Conservation (phyloP, 2,113 vertebrate genomes). For the Paradisaea rubra region DNA sequence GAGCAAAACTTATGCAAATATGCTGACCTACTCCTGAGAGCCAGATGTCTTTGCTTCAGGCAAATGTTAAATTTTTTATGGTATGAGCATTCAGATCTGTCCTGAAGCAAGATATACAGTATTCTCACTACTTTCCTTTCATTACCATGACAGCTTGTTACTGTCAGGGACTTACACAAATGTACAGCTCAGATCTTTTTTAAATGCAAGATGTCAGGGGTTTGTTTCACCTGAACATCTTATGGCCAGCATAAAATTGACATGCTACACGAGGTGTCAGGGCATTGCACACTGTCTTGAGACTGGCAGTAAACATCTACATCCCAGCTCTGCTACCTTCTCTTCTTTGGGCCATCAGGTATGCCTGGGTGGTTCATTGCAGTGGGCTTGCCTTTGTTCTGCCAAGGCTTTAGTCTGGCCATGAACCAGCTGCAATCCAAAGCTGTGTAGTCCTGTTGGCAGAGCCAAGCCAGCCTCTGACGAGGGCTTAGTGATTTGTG, state of each 20-base stretch:
- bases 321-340: not conserved
- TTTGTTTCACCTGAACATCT: not conserved
- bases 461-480: not conserved
- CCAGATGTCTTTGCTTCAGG: conserved; percentile 56
- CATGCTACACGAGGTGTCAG: not conserved
- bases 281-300: not conserved
- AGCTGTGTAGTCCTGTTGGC: not conserved
- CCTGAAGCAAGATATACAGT: conserved; percentile 2
- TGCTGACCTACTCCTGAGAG: conserved; percentile 52
- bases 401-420: not conserved
- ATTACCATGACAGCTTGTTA: conserved; percentile 31
- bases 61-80: conserved; percentile 54
- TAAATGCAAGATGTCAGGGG: not conserved
- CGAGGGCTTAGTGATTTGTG: not conserved
- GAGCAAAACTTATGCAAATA: conserved; percentile 52
- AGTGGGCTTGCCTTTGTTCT: not conserved
- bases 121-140: conserved; percentile 10
- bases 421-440: not conserved
- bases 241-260: not conserved
- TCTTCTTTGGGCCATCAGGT: not conserved
- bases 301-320: not conserved
- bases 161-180: not conserved
- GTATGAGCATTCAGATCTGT: conserved; percentile 22
- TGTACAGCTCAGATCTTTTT: not conserved
- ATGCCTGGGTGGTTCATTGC: not conserved